Evolutionary conservation across 2,888 invertebrate genomes (phyloP), one percentile per base, ranked within the genome.

Genomic region (Dynastes grantii): DNA sequence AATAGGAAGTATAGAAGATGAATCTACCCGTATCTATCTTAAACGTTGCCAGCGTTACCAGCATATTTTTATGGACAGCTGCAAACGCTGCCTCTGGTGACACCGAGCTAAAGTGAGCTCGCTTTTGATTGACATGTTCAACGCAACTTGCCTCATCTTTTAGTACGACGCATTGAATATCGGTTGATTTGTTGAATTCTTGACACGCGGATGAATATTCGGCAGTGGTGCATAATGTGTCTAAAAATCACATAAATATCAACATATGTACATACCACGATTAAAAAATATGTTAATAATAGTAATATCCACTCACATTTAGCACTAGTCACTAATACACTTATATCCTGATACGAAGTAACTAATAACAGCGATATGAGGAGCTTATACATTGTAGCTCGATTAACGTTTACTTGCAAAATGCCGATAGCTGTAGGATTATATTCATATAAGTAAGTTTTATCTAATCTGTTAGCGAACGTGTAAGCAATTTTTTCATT

Each of bases 61-160:
- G 87, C 49, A 87, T 88, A 0, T 85, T 87, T 0, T 89, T 88
- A 53, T 89, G 89, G 0, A 89, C 87, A 11, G 92, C 88, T 4
- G 93, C 86, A 1, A 93, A 84, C 2, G 92, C 89, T 83, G 93
- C 92, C 84, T 94, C 94, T 3, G 93, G 91, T 0, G 90, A 89
- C 84, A 94, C 91, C 55, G 91, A 86, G 0, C 92, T 93, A 78
- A 94, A 89, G 82, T 93, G 92, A 0, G 91, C 92, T 29, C 89
- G 85, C 0, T 90, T 90, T 4, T 89, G 86, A 0, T 89, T 87
- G 64, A 94, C 84, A 81, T 90, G 90, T 9, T 92, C 84, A 0
- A 93, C 91, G 84, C 94, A 94, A 83, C 93, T 92, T 29, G 70
- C 76, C 29, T 78, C 75, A 22, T 78, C 58, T 1, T 6, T 67